phyloP scores from a whole-genome alignment of 2,113 vertebrate species.

The Rhabdornis inornatus region DNA sequence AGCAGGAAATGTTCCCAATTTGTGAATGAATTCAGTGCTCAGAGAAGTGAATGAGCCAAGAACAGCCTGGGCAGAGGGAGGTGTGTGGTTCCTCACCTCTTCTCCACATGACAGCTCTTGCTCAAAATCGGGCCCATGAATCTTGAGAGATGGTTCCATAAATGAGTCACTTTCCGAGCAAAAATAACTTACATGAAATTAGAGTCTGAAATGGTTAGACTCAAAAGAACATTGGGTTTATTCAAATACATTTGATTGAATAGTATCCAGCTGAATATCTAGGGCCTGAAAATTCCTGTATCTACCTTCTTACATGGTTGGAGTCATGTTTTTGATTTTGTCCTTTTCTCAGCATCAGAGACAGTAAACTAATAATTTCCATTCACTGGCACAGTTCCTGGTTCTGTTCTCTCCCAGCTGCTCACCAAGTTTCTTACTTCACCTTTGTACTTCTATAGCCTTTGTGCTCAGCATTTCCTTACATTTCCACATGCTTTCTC shows the following conservation, averaged over 20 bases:
- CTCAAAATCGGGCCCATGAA: background rate
- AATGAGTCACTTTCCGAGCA: background rate
- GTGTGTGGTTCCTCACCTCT: background rate
- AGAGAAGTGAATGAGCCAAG: background rate
- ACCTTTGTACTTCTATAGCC: background rate
- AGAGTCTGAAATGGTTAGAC: background rate
- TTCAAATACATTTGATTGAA: background rate
- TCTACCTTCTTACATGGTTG: background rate
- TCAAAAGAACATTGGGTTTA: background rate
- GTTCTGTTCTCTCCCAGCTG: background rate
- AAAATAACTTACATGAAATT: background rate
- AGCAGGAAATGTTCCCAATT: background rate
- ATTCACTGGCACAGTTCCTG: background rate
- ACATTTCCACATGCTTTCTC: background rate
- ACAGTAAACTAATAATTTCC: background rate
- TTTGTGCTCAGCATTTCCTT: background rate
- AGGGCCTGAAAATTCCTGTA: background rate
- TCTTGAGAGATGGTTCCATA: background rate
- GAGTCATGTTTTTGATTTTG: background rate
- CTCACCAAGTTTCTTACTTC: background rate
- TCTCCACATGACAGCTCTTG: background rate
- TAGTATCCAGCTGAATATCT: background rate
- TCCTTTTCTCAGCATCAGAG: background rate
- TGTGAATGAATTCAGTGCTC: constrained; percentile 43
- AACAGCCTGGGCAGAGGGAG: background rate